Evolutionary conservation across 1,140 invertebrate genomes (phyloP).

Genomic region (Ericerus pela): DNA sequence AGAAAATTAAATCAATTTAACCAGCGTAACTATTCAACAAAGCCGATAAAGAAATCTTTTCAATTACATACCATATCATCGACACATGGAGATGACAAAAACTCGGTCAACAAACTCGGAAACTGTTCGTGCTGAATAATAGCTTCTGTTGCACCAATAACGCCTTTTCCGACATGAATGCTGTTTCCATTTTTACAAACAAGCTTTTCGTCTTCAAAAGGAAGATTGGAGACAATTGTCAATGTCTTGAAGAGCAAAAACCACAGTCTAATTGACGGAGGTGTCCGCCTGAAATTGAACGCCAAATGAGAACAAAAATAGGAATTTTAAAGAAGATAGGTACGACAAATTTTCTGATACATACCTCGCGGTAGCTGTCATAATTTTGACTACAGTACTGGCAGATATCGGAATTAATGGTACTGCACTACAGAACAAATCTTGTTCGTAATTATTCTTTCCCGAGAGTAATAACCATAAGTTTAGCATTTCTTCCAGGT

Average conservation of each 20-base stretch:
- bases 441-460: not conserved
- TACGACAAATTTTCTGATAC: not conserved
- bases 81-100: not conserved
- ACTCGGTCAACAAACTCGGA: not conserved
- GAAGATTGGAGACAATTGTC: not conserved
- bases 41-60: no score
- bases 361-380: not conserved
- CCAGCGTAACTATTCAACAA: no score
- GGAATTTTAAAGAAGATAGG: not conserved
- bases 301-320: not conserved
- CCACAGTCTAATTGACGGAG: not conserved
- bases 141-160: not conserved
- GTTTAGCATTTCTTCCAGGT: not conserved
- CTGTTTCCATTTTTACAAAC: not conserved
- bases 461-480: not conserved
- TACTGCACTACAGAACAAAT: slow-evolving; percentile 1
- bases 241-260: not conserved
- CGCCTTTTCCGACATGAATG: not conserved
- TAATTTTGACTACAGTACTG: not conserved
- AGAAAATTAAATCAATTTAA: no score
- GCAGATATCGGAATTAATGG: not conserved
- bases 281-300: not conserved
- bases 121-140: slow-evolving; percentile 3
- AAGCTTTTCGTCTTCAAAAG: not conserved
- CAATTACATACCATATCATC: slow-evolving; percentile 4